Conservation (phyloP, 2,888 invertebrate genomes). For the Resseliella maxima region DNA sequence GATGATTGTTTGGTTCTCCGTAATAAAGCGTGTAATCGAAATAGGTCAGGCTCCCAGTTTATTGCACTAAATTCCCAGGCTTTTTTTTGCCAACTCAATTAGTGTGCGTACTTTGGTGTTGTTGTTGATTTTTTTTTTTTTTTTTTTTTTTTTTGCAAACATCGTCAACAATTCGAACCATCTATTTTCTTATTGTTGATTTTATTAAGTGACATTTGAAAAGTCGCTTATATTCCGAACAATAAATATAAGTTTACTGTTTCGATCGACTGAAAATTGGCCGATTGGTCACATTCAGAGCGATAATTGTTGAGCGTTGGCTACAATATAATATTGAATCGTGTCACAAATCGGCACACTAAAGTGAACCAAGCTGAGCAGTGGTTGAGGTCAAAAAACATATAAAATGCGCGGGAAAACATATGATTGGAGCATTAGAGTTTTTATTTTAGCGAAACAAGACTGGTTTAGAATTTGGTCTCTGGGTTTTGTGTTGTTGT, state of each 20-base stretch:
- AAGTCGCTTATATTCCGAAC: neutral
- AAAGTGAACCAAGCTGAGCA: neutral
- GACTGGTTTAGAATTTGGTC: slow-evolving; percentile 42
- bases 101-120: neutral
- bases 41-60: neutral
- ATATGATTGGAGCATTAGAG: slow-evolving; percentile 53
- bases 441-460: neutral
- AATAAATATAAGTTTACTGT: neutral
- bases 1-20: too few relatives aligned
- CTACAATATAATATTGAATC: neutral
- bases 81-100: neutral
- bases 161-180: neutral
- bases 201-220: slow-evolving; percentile 4
- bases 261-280: neutral
- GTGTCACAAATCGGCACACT: slow-evolving; percentile 51
- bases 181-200: neutral
- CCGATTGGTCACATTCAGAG: neutral
- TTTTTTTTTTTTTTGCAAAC: neutral
- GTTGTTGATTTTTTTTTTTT: too few relatives aligned
- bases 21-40: slow-evolving; percentile 7
- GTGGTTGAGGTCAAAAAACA: slow-evolving; percentile 43
- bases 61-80: neutral
- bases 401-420: slow-evolving; percentile 51
- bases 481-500: neutral
- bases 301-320: neutral